phyloP scores from a whole-genome alignment of 64 coral and sea anemone genomes.

The Stichodactyla helianthus region DNA sequence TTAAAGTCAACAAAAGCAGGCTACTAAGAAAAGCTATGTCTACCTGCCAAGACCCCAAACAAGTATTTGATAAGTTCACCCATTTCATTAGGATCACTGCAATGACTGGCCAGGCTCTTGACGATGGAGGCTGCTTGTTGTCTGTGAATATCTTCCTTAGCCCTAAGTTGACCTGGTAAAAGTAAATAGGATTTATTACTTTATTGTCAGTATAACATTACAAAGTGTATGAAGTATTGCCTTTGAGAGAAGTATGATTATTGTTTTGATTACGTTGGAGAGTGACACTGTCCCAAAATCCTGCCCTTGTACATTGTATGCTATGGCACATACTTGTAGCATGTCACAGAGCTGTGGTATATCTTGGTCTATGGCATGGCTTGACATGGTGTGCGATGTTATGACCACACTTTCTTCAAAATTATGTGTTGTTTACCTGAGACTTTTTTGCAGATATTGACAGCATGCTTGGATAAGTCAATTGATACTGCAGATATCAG shows the following conservation, averaged over 20 bases:
- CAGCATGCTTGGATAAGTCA: constrained; percentile 94
- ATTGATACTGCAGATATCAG: constrained; percentile 82
- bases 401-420: no score
- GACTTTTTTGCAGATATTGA: constrained; percentile 76
- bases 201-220: no score
- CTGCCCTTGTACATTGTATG: no score
- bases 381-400: no score
- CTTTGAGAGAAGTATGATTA: no score
- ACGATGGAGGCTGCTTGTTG: constrained; percentile 53
- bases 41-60: constrained; percentile 87
- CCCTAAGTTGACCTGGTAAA: constrained; percentile 62
- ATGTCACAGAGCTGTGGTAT: no score
- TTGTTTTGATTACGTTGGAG: no score
- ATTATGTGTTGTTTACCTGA: constrained; percentile 47
- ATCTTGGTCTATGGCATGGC: no score
- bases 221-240: no score
- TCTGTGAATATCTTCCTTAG: constrained; percentile 76
- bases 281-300: no score
- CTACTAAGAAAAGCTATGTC: not conserved
- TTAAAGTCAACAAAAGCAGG: no score
- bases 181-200: not conserved
- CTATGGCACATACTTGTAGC: no score
- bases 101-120: constrained; percentile 83
- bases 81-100: constrained; percentile 77
- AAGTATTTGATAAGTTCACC: constrained; percentile 71